A percentile compares a stretch with the other conserved stretches of the same genome.
phyloP scores from a whole-genome alignment of 2,888 invertebrate genomes.

The Drosophila falleni region DNA sequence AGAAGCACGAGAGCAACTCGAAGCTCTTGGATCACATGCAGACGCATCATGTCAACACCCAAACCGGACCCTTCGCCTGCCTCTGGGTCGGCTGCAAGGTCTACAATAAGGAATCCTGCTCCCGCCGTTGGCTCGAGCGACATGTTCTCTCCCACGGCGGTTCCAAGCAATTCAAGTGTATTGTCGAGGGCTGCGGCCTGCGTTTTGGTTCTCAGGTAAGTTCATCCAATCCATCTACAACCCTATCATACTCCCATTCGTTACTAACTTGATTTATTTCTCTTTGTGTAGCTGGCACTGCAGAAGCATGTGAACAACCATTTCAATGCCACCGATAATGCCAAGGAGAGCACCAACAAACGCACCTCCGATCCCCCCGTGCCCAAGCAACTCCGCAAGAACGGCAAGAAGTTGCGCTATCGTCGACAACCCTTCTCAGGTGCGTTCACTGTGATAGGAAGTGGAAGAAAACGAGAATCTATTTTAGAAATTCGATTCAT shows the following conservation, averaged over 20 bases:
- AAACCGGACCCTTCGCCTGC: constrained; percentile 94
- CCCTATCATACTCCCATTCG: no score
- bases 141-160: constrained; percentile 96
- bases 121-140: constrained; percentile 96
- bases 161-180: constrained; percentile 97
- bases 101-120: constrained; percentile 95
- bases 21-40: constrained; percentile 95
- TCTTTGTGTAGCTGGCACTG: constrained; percentile 87
- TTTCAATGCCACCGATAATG: constrained; percentile 88
- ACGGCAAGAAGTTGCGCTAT: constrained; percentile 95
- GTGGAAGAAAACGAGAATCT: no score
- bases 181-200: constrained; percentile 96
- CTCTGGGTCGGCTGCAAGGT: constrained; percentile 98
- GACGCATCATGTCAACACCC: constrained; percentile 94
- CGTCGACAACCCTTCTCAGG: constrained; percentile 96
- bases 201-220: constrained; percentile 94
- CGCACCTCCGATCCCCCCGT: constrained; percentile 91
- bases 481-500: no score
- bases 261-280: background rate
- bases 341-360: constrained; percentile 87
- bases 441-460: constrained; percentile 80
- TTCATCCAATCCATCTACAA: constrained; percentile 37
- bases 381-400: constrained; percentile 92
- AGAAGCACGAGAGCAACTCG: constrained; percentile 91
- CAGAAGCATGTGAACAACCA: constrained; percentile 97